Conservation (phyloP, 2,797 vertebrate genomes). For the Discoglossus pictus region DNA sequence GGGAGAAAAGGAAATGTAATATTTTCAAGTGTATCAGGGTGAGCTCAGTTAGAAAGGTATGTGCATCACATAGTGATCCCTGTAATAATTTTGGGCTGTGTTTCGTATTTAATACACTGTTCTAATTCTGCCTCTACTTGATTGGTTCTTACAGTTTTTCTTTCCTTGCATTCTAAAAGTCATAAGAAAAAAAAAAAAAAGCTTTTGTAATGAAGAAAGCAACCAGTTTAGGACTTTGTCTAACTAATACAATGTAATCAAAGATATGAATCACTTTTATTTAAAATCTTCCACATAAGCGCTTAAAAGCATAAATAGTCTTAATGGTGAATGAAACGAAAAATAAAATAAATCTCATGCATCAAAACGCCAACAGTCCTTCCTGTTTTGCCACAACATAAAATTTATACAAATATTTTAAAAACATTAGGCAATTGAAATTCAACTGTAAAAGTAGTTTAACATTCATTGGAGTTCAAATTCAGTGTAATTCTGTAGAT, state of each 20-base stretch:
- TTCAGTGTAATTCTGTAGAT: too few species aligned
- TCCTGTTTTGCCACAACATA: conserved; percentile 54
- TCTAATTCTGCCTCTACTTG: too few species aligned
- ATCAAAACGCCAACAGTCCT: conserved; percentile 53
- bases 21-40: too few species aligned
- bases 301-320: conserved; percentile 42
- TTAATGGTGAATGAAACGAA: conserved; percentile 31
- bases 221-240: conserved; percentile 5
- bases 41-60: too few species aligned
- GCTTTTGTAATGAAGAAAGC: conserved; percentile 2
- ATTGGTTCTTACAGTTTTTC: too few species aligned
- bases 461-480: conserved; percentile 55
- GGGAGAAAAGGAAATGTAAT: too few species aligned
- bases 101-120: too few species aligned
- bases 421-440: conserved; percentile 56
- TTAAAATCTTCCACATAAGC: conserved; percentile 41
- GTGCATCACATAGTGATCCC: too few species aligned
- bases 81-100: too few species aligned
- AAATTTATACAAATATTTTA: conserved; percentile 57
- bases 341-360: conserved; percentile 36
- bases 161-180: too few species aligned
- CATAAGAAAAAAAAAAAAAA: neutral
- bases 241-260: conserved; percentile 9
- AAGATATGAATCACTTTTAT: conserved; percentile 44
- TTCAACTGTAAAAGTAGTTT: conserved; percentile 54